Conservation (phyloP, 2,113 vertebrate genomes). For the Cygnus atratus region DNA sequence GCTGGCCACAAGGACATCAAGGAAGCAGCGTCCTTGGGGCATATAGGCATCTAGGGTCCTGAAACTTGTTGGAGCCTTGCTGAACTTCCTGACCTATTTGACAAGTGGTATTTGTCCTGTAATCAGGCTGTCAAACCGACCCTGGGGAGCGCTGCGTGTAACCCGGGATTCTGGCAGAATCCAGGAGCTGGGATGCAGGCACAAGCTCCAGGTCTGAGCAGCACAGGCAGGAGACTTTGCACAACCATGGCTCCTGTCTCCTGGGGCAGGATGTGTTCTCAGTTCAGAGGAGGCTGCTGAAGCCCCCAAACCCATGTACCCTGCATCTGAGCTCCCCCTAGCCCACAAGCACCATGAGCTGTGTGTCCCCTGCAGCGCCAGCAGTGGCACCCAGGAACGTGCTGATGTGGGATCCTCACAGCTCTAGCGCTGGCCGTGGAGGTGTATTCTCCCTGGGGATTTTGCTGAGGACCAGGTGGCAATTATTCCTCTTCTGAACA, state of each 20-base stretch:
- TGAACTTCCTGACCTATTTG: not conserved
- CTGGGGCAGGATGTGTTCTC: not conserved
- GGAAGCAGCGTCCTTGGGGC: not conserved
- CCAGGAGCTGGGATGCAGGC: not conserved
- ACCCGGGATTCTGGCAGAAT: not conserved
- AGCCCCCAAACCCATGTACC: rapidly evolving
- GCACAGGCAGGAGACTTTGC: not conserved
- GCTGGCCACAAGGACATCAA: not conserved
- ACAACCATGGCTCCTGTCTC: not conserved
- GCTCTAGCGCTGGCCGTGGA: rapidly evolving
- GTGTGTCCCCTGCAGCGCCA: not conserved
- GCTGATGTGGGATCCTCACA: not conserved
- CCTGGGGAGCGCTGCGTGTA: not conserved
- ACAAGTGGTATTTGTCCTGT: not conserved
- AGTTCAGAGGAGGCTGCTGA: too few species aligned
- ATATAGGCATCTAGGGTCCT: not conserved
- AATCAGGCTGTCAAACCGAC: not conserved
- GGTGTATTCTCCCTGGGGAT: not conserved
- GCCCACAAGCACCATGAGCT: not conserved
- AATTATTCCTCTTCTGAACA: not conserved
- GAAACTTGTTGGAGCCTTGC: not conserved
- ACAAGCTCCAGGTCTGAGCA: not conserved
- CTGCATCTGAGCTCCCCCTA: not conserved
- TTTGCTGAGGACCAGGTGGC: not conserved
- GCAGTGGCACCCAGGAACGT: not conserved